Evolutionary conservation across 2,888 invertebrate species (phyloP).

Genomic region (Gymnoscelis rufifasciata): DNA sequence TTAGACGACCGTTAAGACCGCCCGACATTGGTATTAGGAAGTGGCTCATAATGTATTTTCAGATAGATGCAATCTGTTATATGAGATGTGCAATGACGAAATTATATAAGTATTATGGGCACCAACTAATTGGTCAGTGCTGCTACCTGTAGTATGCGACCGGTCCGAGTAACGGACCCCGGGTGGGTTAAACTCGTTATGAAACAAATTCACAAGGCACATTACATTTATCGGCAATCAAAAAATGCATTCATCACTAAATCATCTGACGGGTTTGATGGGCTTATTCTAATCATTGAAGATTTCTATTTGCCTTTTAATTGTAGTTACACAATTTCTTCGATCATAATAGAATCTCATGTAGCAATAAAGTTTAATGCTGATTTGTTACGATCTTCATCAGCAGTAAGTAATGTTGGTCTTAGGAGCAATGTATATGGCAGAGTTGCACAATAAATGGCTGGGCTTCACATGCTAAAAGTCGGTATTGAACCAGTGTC

Average conservation of each 20-base stretch:
- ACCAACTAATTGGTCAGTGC: constrained; percentile 61
- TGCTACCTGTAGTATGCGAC: constrained; percentile 46
- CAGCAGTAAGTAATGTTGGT: constrained; percentile 15
- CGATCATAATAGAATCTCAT: not conserved
- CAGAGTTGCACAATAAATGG: constrained; percentile 41
- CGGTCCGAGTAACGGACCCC: constrained; percentile 60
- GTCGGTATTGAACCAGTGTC: constrained; percentile 47
- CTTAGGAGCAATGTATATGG: constrained; percentile 26
- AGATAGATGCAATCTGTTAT: constrained; percentile 26
- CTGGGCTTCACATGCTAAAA: constrained; percentile 38
- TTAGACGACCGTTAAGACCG: constrained; percentile 48
- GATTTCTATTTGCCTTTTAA: constrained; percentile 4
- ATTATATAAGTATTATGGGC: constrained; percentile 56
- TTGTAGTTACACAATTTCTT: constrained; percentile 10
- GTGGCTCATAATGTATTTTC: constrained; percentile 19
- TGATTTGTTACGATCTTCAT: constrained; percentile 6
- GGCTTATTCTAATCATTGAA: constrained; percentile 12
- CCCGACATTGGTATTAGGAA: constrained; percentile 32
- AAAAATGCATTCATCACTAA: constrained; percentile 36
- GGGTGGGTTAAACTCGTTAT: constrained; percentile 56
- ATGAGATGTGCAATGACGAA: constrained; percentile 46
- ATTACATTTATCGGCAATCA: constrained; percentile 39
- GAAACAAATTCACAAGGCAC: constrained; percentile 52
- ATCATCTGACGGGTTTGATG: constrained; percentile 17
- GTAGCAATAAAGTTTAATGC: not conserved